Base-by-base conservation (phyloP, 2,888 invertebrate species). In the Mactromeris polynyma region DNA sequence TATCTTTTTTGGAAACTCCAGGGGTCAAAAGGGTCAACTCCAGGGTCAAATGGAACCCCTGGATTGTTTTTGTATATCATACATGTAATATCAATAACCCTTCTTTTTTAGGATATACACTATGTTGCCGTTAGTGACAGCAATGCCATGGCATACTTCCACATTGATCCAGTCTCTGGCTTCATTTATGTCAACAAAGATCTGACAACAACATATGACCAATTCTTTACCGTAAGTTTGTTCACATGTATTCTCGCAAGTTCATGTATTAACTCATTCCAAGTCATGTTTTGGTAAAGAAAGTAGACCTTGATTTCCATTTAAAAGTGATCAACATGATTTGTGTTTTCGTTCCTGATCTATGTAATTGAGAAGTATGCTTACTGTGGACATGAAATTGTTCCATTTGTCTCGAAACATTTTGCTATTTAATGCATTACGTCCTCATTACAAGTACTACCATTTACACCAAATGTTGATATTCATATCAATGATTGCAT, bases 121-220 rank as follows among this genome's bases (percentile, higher is more conserved):
- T 96, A 96, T 88, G 91, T 89, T 42, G 91, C 95, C 0, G 90
- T 90, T 11, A 93, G 93, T 1, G 87, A 91, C 64, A 88, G 90
- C 21, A 89, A 91, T 40, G 94, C 93, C 4, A 94, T 94, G 54
- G 89, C 90, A 17, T 95, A 90, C 86, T 95, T 95, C 86, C 77
- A 11, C 21, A 84, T 95, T 69, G 87, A 86, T 64, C 1, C 21
- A 11, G 73, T 38, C 0, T 88, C 81, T 40, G 95, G 95, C 2
- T 81, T 79, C 0, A 92, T 96, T 36, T 51, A 83, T n/a, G 91
- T 96, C 0, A 90, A 85, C 26, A 85, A 85, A 36, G 90, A 93
- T 85, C 92, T 96, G 6, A 93, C 69, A 3, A 6, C 21, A 7
- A 89, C 87, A 7, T 21, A 17, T 3, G 87, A 89, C 26, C 87